Conservation (phyloP, 2,888 invertebrate genomes). For the Oegoconia quadripuncta region DNA sequence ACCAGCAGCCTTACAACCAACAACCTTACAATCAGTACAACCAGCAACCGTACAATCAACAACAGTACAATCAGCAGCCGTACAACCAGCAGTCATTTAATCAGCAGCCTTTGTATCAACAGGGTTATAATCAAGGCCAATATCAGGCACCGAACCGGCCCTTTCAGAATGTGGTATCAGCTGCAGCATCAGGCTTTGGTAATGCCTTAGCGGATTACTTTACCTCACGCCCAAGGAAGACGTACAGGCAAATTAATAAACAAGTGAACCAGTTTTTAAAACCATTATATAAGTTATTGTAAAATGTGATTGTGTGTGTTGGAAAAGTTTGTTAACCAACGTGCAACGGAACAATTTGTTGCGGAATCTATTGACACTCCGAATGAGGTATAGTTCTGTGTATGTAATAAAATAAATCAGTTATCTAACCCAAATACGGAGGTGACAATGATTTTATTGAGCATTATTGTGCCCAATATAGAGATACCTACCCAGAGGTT, state of each 20-base stretch:
- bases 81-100: slow-evolving; percentile 4
- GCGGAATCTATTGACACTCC: no score
- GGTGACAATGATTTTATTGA: no score
- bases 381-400: no score
- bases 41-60: slow-evolving; percentile 18
- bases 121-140: slow-evolving; percentile 4
- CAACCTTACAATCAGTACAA: slow-evolving; percentile 11
- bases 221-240: slow-evolving; percentile 49
- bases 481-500: no score
- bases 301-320: slow-evolving; percentile 20
- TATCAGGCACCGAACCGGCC: slow-evolving; percentile 37
- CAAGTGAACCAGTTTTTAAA: slow-evolving; percentile 53
- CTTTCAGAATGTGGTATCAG: slow-evolving; percentile 51
- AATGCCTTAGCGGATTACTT: slow-evolving; percentile 69
- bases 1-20: slow-evolving; percentile 17
- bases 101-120: slow-evolving; percentile 7
- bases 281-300: slow-evolving; percentile 61
- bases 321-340: no score
- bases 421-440: no score
- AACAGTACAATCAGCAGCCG: slow-evolving; percentile 15
- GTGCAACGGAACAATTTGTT: no score
- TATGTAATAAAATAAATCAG: no score
- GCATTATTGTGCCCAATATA: no score
- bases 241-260: slow-evolving; percentile 56
- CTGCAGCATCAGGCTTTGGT: slow-evolving; percentile 75